Percentiles rank a stretch among this genome's conserved stretches.
phyloP scores from a whole-genome alignment of 2,888 invertebrate genomes.

The Terebella lapidaria region DNA sequence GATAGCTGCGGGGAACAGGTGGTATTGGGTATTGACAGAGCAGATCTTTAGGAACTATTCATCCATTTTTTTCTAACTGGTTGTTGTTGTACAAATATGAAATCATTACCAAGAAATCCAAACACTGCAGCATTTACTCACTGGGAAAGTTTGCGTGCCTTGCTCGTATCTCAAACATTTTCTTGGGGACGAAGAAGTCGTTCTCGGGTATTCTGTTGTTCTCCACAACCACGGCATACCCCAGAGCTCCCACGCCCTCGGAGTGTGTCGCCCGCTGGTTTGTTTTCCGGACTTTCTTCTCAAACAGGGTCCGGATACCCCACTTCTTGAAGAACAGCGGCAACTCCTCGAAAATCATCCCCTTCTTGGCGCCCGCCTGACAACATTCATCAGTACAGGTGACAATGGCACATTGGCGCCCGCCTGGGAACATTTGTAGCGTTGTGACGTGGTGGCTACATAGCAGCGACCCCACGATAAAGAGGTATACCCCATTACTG shows the following conservation, averaged over 20 bases:
- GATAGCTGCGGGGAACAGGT: neutral
- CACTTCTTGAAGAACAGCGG: neutral
- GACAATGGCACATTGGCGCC: too few relatives aligned
- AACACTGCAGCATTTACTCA: constrained; percentile 6
- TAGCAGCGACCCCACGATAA: neutral
- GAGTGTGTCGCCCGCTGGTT: neutral
- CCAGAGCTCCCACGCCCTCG: constrained; percentile 5
- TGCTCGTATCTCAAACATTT: constrained; percentile 15
- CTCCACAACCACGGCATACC: constrained; percentile 12
- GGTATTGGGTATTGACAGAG: too few relatives aligned
- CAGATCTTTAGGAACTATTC: neutral
- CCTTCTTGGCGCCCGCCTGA: neutral
- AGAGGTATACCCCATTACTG: too few relatives aligned
- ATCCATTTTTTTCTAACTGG: neutral
- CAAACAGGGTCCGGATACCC: neutral
- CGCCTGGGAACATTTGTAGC: too few relatives aligned
- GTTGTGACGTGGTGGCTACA: too few relatives aligned
- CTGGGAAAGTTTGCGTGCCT: constrained; percentile 19
- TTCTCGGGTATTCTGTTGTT: constrained; percentile 9
- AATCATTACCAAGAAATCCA: neutral
- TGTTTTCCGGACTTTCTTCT: neutral
- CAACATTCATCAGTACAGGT: neutral
- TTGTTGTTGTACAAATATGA: neutral
- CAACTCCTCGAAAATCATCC: neutral
- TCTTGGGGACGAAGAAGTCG: constrained; percentile 16